Conservation (phyloP, 1,140 invertebrate genomes). For the Tetramorium simillimum region DNA sequence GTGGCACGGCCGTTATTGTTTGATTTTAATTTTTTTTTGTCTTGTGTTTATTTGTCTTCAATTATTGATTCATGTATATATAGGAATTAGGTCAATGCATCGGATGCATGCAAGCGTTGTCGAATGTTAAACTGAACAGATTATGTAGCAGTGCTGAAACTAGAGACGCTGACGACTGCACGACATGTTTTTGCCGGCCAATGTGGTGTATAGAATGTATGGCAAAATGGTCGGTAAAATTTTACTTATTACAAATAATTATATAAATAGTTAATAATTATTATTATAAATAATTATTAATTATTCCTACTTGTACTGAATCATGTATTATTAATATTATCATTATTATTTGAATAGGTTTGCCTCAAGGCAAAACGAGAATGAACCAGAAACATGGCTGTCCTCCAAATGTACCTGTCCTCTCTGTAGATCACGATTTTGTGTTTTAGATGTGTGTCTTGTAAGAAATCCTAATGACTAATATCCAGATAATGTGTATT, state of each 20-base stretch:
- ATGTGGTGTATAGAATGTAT: constrained; percentile 96
- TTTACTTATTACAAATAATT: background rate
- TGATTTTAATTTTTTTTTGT: constrained; percentile 18
- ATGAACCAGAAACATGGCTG: constrained; percentile 92
- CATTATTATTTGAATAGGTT: constrained; percentile 85
- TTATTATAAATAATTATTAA: background rate
- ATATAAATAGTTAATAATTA: constrained; percentile 4
- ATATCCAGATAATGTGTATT: constrained; percentile 1
- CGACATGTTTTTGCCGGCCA: constrained; percentile 90
- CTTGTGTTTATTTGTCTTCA: background rate
- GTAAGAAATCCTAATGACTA: constrained; percentile 58
- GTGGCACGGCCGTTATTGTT: background rate
- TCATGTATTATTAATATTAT: constrained; percentile 21
- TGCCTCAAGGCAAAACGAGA: constrained; percentile 92
- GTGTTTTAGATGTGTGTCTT: constrained; percentile 91
- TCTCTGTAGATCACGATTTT: constrained; percentile 94
- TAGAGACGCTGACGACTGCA: constrained; percentile 84
- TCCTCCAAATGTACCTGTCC: constrained; percentile 95
- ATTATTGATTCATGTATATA: constrained; percentile 66
- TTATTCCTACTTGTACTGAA: constrained; percentile 1
- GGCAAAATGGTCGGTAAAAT: constrained; percentile 90
- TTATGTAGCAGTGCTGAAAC: constrained; percentile 87
- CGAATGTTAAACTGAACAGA: constrained; percentile 93
- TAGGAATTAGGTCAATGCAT: constrained; percentile 94
- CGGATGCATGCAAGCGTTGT: constrained; percentile 93